Conservation (phyloP, 2,113 vertebrate species). For the Sylvietta virens region DNA sequence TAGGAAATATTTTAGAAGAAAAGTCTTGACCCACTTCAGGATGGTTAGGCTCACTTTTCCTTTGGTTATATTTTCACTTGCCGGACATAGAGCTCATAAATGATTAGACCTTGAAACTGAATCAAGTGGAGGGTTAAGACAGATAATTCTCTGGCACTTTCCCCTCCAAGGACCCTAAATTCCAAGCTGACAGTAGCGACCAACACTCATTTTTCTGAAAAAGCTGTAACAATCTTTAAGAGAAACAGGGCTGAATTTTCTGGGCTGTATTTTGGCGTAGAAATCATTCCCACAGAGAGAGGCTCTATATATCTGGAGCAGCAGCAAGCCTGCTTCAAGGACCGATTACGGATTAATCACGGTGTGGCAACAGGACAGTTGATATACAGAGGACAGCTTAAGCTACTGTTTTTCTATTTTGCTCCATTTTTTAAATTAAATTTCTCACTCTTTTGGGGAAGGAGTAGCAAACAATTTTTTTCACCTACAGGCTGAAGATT, state of each 20-base stretch:
- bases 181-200: constrained; percentile 20
- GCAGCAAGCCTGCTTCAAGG: constrained; percentile 25
- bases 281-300: constrained; percentile 22
- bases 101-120: constrained; percentile 53
- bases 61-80: constrained; percentile 29
- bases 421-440: constrained; percentile 5
- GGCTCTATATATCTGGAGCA: background rate
- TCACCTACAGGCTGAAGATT: background rate
- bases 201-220: constrained; percentile 48
- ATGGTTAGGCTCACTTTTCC: constrained; percentile 1
- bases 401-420: constrained; percentile 39
- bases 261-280: constrained; percentile 1
- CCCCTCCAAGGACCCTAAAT: constrained; percentile 50
- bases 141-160: constrained; percentile 47
- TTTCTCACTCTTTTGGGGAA: background rate
- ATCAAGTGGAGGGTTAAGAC: constrained; percentile 20
- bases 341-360: background rate
- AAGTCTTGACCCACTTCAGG: constrained; percentile 30
- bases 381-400: constrained; percentile 20
- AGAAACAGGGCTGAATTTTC: background rate
- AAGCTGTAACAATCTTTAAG: constrained; percentile 30
- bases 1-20: constrained; percentile 32
- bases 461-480: background rate
- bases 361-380: background rate
- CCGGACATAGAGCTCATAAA: constrained; percentile 16